Percentiles rank a stretch among this genome's conserved stretches.
These are phyloP conservation scores for Stegana nigrithorax DNA, from an alignment of 2,888 invertebrate genomes.

Conservation along the genomic window DNA sequence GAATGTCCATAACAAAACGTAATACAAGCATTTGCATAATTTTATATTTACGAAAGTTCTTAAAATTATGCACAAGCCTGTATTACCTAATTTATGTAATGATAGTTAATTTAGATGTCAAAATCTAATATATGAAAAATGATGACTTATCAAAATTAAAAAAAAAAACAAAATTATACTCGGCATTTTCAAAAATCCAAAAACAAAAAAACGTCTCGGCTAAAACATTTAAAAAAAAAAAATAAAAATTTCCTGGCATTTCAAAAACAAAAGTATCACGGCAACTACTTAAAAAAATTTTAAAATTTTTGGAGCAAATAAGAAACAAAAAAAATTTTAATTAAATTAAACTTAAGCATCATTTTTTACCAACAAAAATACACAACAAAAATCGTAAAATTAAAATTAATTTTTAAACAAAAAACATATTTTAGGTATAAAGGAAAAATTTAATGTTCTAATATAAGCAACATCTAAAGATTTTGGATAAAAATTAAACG, in stretches of 20 bases:
- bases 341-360: slow-evolving; percentile 58
- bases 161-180: slow-evolving; percentile 21
- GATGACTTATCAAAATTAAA: slow-evolving; percentile 32
- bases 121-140: slow-evolving; percentile 36
- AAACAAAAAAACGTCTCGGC: slow-evolving; percentile 19
- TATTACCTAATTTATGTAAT: slow-evolving; percentile 3
- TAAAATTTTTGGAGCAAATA: slow-evolving; percentile 61
- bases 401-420: slow-evolving; percentile 36
- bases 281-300: slow-evolving; percentile 47
- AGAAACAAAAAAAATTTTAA: slow-evolving; percentile 36
- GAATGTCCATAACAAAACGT: slow-evolving; percentile 3
- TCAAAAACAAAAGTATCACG: slow-evolving; percentile 43
- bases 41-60: not conserved
- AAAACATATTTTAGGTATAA: slow-evolving; percentile 54
- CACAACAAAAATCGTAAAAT: slow-evolving; percentile 27
- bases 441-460: slow-evolving; percentile 36
- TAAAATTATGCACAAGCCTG: slow-evolving; percentile 8
- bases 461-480: slow-evolving; percentile 32
- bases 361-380: slow-evolving; percentile 49
- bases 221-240: slow-evolving; percentile 20
- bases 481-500: slow-evolving; percentile 34
- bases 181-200: slow-evolving; percentile 7
- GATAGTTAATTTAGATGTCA: slow-evolving; percentile 29
- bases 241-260: slow-evolving; percentile 40
- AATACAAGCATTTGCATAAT: slow-evolving; percentile 12